Evolutionary conservation across 2,888 invertebrate genomes (phyloP).

Genomic region (Teleogryllus oceanicus): DNA sequence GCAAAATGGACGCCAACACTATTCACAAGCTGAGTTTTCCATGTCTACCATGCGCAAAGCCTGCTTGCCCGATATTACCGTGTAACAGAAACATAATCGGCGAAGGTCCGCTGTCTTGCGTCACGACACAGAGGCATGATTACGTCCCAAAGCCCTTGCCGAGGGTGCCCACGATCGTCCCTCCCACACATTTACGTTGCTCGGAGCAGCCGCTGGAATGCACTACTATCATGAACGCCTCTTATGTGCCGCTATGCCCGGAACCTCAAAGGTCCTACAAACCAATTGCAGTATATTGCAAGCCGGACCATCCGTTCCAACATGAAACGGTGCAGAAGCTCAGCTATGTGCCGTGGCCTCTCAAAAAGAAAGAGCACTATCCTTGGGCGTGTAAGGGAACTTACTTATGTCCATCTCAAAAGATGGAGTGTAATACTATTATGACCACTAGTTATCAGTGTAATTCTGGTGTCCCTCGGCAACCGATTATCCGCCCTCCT

Average conservation of each 20-base stretch:
- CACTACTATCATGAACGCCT: neutral
- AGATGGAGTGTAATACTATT: neutral
- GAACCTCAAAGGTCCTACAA: neutral
- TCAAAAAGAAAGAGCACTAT: neutral
- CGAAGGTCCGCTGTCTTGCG: neutral
- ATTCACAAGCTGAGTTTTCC: too few species aligned
- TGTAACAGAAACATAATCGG: neutral
- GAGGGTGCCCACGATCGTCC: neutral
- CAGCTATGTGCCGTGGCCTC: conserved; percentile 11
- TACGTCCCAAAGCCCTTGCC: neutral
- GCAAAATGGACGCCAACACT: too few species aligned
- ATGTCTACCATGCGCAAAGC: neutral
- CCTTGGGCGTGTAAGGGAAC: conserved; percentile 20
- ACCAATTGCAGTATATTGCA: neutral
- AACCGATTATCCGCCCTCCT: too few species aligned
- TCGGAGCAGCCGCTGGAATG: neutral
- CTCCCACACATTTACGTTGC: neutral
- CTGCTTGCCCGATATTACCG: neutral
- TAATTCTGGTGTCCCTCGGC: too few species aligned
- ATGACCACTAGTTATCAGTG: neutral
- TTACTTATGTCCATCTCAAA: neutral
- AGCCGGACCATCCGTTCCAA: neutral
- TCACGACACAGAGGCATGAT: conserved; percentile 5
- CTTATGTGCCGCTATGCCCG: neutral
- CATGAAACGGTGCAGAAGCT: neutral